These are phyloP conservation scores for Neopelma chrysocephalum DNA, from an alignment of 2,797 vertebrate species.

Conservation along the genomic window DNA sequence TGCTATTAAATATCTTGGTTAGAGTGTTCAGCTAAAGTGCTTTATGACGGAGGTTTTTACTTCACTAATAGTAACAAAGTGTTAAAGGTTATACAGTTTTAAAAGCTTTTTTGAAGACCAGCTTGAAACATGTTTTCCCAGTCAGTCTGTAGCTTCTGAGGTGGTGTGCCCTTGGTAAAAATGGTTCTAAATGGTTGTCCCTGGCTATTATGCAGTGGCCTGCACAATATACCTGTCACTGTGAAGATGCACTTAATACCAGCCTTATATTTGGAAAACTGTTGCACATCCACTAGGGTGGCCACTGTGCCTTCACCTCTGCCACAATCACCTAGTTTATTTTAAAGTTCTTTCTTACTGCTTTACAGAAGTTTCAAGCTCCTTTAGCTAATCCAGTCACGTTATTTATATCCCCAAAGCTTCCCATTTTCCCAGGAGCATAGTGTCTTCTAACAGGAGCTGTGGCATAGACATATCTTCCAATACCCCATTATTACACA, in stretches of 20 bases:
- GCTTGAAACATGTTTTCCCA: not conserved
- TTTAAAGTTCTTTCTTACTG: not conserved
- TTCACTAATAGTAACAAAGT: not conserved
- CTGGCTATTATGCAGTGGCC: not conserved
- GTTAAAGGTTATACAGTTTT: not conserved
- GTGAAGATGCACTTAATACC: not conserved
- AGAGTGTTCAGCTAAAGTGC: not conserved
- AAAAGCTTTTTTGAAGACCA: not conserved
- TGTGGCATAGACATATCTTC: not conserved
- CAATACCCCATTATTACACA: not conserved
- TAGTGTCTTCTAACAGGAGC: not conserved
- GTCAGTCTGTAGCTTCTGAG: not conserved
- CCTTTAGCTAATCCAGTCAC: not conserved
- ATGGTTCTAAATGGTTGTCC: not conserved
- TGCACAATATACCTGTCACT: not conserved
- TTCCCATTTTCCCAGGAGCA: not conserved
- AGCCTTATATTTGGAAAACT: not conserved
- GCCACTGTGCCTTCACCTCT: not conserved
- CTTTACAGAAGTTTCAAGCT: not conserved
- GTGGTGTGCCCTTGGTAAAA: not conserved
- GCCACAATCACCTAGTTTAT: not conserved
- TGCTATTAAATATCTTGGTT: not conserved
- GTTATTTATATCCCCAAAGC: not conserved
- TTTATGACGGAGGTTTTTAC: not conserved
- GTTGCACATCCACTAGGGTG: not conserved